Evolutionary conservation across 1,140 invertebrate genomes (phyloP), one percentile per base, ranked within the genome.

Genomic region (Drosophila guanche): DNA sequence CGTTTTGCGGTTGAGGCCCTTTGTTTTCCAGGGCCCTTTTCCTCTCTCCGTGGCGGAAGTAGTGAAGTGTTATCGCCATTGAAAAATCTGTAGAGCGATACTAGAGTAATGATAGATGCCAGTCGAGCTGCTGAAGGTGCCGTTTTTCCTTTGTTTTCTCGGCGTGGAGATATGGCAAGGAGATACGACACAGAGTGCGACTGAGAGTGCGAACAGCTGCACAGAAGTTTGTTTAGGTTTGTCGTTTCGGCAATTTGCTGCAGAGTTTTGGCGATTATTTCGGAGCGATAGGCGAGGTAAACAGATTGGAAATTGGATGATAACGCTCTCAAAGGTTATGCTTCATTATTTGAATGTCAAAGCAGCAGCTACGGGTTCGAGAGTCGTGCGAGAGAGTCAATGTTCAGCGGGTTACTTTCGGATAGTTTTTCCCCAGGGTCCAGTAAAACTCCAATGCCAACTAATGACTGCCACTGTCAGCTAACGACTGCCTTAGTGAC

Each of bases 401-500:
- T 37, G 33, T 37, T 2, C 10, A 33, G 29, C 29, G 29, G 29
- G 29, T 33, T 33, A 33, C 29, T 33, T 8, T 33, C 7, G 8
- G 29, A 33, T 25, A 51, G 27, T 29, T 20, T 52, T 5, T 43
- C 65, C 51, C 55, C 4, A 37, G 50, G 59, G 4, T 8, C n/a
- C n/a, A 12, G 3, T 5, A 29, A 46, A 20, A 16, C 10, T 7
- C 20, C 41, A 53, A 50, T 48, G 37, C 10, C 42, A 12, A 58
- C 10, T 75, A 75, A 74, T 74, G 59, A 66, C 51, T 45, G 25
- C 23, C 55, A 69, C 63, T 69, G 40, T 23, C 50, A 27, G 33
- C 62, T 68, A 68, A 68, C 50, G 62, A 56, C 65, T 63, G 75
- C 59, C 80, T 69, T 76, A 60, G 68, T 86, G 81, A 86, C 81